These are phyloP conservation scores for Neotoma lepida DNA, from an alignment of 2,113 vertebrate species.

Conservation along the genomic window DNA sequence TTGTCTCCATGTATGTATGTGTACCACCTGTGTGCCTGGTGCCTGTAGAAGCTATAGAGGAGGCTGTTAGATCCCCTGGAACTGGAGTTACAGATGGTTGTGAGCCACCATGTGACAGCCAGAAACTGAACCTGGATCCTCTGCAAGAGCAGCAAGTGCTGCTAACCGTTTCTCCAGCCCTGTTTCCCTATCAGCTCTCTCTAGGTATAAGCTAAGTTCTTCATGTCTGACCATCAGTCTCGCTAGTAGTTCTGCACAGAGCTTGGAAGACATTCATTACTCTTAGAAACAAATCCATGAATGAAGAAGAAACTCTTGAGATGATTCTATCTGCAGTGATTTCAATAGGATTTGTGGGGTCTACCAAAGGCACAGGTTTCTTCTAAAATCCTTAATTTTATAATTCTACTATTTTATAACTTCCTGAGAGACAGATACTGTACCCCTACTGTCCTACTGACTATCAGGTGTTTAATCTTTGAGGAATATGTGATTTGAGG, in stretches of 20 bases:
- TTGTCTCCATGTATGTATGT: neutral
- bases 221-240: neutral
- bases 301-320: neutral
- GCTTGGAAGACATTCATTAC: neutral
- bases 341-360: neutral
- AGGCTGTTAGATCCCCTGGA: neutral
- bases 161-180: neutral
- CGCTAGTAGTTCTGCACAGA: neutral
- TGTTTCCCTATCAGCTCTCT: neutral
- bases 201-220: neutral
- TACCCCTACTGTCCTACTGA: neutral
- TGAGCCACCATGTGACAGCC: neutral
- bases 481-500: neutral
- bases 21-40: neutral
- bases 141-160: neutral
- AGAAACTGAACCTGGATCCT: neutral
- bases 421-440: conserved; percentile 1
- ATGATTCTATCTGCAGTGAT: neutral
- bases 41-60: neutral
- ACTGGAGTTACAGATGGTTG: neutral
- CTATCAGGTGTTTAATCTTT: neutral
- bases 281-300: conserved; percentile 14
- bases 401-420: neutral
- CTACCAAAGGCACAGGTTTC: neutral
- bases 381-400: neutral